Percentiles rank a stretch among this genome's conserved stretches.
These are phyloP conservation scores for Pogoniulus pusillus DNA, from an alignment of 2,797 vertebrate genomes.

Conservation along the genomic window DNA sequence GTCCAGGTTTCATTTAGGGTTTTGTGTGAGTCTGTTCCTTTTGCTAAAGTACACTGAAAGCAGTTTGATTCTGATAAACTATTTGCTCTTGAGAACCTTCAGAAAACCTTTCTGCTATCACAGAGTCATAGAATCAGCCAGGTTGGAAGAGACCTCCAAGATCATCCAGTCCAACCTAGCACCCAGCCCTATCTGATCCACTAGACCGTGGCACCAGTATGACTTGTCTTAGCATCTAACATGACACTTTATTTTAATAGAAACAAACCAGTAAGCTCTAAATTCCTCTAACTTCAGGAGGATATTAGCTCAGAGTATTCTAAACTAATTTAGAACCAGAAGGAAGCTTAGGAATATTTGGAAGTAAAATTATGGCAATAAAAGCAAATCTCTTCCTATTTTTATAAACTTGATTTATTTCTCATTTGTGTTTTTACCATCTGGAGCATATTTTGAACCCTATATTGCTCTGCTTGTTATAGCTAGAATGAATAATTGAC, in stretches of 20 bases:
- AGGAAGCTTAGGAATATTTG: slow-evolving; percentile 33
- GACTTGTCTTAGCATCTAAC: neutral
- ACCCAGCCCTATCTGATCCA: too few species aligned
- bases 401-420: slow-evolving; percentile 62
- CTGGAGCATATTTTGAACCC: slow-evolving; percentile 67
- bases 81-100: neutral
- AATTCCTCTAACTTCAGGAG: neutral
- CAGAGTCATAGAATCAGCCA: too few species aligned
- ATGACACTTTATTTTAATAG: neutral
- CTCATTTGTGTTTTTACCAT: slow-evolving; percentile 58
- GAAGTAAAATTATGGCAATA: slow-evolving; percentile 22
- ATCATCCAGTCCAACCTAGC: too few species aligned
- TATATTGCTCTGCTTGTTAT: slow-evolving; percentile 36
- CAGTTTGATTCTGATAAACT: neutral
- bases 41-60: neutral
- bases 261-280: neutral
- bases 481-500: slow-evolving; percentile 49
- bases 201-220: too few species aligned
- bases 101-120: neutral
- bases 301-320: neutral
- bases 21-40: neutral
- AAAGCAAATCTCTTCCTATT: slow-evolving; percentile 33
- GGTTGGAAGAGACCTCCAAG: too few species aligned
- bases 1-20: neutral
- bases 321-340: slow-evolving; percentile 25